A percentile compares a stretch with the other conserved stretches of the same genome.
Evolutionary conservation across 2,888 invertebrate species (phyloP).

Genomic region (Dione juno): DNA sequence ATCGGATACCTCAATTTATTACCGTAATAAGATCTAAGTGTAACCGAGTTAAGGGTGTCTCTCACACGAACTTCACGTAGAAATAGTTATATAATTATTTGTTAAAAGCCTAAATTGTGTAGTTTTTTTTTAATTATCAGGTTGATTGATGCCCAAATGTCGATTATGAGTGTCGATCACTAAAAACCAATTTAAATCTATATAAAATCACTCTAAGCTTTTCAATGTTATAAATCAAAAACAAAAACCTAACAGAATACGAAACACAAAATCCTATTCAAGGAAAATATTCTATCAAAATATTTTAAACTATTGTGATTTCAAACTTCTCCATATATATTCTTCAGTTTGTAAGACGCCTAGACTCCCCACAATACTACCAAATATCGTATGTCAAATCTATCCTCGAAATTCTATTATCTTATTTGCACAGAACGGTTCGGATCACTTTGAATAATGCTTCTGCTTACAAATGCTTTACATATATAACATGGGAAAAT

Average conservation of each 20-base stretch:
- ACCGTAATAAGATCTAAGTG: slow-evolving; percentile 33
- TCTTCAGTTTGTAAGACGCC: slow-evolving; percentile 38
- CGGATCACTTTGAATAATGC: slow-evolving; percentile 55
- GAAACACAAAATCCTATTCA: neutral
- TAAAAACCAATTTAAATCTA: too few relatives aligned
- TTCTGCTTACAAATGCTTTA: slow-evolving; percentile 33
- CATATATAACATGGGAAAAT: slow-evolving; percentile 29
- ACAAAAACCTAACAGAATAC: neutral
- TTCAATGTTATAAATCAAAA: neutral
- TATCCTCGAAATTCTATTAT: slow-evolving; percentile 60
- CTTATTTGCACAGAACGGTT: slow-evolving; percentile 60
- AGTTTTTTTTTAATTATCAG: too few relatives aligned
- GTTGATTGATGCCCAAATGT: too few relatives aligned
- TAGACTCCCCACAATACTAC: slow-evolving; percentile 34
- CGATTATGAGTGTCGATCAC: too few relatives aligned
- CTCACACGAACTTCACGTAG: neutral
- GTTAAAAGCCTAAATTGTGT: neutral
- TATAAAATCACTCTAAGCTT: neutral
- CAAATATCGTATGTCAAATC: slow-evolving; percentile 50
- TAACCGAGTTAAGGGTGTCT: slow-evolving; percentile 7
- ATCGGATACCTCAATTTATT: slow-evolving; percentile 33
- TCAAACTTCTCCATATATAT: slow-evolving; percentile 28
- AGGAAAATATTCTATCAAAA: slow-evolving; percentile 34
- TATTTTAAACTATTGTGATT: slow-evolving; percentile 27
- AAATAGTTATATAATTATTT: neutral